These are phyloP conservation scores for Matsumurasca onukii DNA, from an alignment of 1,140 invertebrate genomes.

Conservation along the genomic window DNA sequence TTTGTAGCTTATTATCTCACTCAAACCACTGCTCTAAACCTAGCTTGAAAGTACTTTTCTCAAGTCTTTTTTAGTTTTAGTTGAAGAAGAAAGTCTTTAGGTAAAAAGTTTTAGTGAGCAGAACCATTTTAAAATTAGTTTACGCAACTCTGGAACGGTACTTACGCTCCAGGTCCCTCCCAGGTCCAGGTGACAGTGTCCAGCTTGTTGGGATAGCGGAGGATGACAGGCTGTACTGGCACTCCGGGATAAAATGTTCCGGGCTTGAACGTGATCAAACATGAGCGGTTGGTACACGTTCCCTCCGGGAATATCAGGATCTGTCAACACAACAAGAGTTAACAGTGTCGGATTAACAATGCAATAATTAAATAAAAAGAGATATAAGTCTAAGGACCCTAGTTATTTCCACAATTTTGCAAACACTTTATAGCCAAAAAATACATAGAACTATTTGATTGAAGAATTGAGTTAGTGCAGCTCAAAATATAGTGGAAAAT, in stretches of 20 bases:
- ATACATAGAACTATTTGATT: constrained; percentile 22
- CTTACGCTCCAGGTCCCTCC: constrained; percentile 95
- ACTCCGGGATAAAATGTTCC: constrained; percentile 92
- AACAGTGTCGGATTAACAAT: not conserved
- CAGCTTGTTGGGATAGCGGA: constrained; percentile 87
- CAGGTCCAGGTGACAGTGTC: constrained; percentile 97
- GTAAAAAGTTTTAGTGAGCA: too few relatives aligned
- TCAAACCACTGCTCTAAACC: too few relatives aligned
- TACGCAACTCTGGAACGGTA: too few relatives aligned
- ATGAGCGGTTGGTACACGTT: constrained; percentile 91
- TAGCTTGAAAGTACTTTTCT: too few relatives aligned
- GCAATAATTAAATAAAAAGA: not conserved
- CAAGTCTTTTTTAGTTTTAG: too few relatives aligned
- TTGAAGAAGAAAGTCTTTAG: too few relatives aligned
- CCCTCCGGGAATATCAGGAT: constrained; percentile 95
- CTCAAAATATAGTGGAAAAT: too few relatives aligned
- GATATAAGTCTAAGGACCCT: not conserved
- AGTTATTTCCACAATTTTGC: constrained; percentile 1
- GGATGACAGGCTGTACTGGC: constrained; percentile 90
- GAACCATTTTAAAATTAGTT: too few relatives aligned
- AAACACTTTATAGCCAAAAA: not conserved
- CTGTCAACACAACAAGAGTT: constrained; percentile 56
- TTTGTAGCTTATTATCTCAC: too few relatives aligned
- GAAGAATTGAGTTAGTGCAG: too few relatives aligned
- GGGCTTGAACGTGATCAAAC: constrained; percentile 93